Evolutionary conservation across 2,797 vertebrate species (phyloP).

Genomic region (Hyperoplus lanceolatus): DNA sequence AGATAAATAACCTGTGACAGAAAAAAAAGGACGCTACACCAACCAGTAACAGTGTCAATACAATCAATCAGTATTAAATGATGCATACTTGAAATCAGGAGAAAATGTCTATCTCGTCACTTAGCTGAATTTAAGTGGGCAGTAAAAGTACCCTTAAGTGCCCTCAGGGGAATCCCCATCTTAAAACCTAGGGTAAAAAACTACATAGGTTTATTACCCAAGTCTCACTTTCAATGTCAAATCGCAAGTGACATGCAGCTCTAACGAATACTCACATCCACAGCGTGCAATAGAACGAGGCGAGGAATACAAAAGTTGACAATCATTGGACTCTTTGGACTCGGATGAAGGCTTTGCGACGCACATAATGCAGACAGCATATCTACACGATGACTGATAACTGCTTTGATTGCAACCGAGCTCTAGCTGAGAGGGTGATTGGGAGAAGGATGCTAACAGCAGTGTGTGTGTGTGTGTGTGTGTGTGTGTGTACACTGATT

Average conservation of each 20-base stretch:
- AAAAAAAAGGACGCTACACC: background rate
- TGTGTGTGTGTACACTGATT: constrained; percentile 26
- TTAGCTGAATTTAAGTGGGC: constrained; percentile 31
- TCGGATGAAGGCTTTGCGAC: constrained; percentile 36
- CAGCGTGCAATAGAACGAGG: background rate
- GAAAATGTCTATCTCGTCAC: constrained; percentile 19
- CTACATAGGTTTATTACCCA: constrained; percentile 17
- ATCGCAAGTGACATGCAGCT: constrained; percentile 9
- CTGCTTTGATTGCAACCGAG: constrained; percentile 61
- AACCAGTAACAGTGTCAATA: background rate
- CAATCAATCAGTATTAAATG: constrained; percentile 9
- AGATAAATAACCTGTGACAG: background rate
- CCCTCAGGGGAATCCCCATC: constrained; percentile 12
- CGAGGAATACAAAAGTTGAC: constrained; percentile 8
- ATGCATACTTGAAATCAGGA: constrained; percentile 9
- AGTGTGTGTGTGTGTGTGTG: background rate
- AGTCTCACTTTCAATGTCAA: constrained; percentile 24
- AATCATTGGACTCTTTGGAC: constrained; percentile 20
- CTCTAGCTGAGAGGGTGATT: constrained; percentile 45
- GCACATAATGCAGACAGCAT: constrained; percentile 28
- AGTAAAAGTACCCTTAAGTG: constrained; percentile 28
- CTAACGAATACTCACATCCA: constrained; percentile 13
- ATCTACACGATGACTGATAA: constrained; percentile 61
- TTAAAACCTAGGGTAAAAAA: constrained; percentile 28
- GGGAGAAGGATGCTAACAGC: constrained; percentile 37